phyloP scores from a whole-genome alignment of 2,888 invertebrate genomes.

The Cristatella mucedo region DNA sequence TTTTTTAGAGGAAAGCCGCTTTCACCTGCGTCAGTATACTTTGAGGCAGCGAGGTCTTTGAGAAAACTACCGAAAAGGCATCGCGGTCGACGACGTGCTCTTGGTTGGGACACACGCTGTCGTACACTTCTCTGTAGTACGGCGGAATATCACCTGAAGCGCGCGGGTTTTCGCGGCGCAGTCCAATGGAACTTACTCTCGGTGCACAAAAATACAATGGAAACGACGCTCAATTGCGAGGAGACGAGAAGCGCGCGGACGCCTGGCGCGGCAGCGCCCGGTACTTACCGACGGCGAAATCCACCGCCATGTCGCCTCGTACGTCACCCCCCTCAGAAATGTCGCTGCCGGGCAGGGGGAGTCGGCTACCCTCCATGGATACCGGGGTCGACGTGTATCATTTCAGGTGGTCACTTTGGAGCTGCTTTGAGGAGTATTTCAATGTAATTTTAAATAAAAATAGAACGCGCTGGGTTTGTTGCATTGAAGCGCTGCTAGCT shows the following conservation, averaged over 20 bases:
- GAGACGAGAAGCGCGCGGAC: background rate
- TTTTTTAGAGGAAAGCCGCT: too few relatives aligned
- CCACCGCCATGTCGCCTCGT: slow-evolving; percentile 33
- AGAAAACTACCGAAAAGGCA: slow-evolving; percentile 32
- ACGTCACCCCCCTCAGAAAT: too few relatives aligned
- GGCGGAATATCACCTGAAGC: slow-evolving; percentile 36
- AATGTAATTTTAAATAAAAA: too few relatives aligned
- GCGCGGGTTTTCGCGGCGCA: background rate
- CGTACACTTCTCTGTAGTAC: slow-evolving; percentile 37
- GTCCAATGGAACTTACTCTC: background rate
- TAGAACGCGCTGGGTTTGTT: too few relatives aligned
- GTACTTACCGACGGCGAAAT: slow-evolving; percentile 25
- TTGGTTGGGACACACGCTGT: slow-evolving; percentile 37
- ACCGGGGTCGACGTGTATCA: too few relatives aligned
- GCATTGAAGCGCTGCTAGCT: too few relatives aligned
- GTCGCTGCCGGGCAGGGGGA: too few relatives aligned
- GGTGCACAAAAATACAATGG: too few relatives aligned
- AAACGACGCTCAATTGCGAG: slow-evolving; percentile 8
- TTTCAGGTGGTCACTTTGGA: too few relatives aligned
- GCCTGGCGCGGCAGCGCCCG: too few relatives aligned
- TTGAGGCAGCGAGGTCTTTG: slow-evolving; percentile 31
- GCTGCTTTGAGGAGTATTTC: too few relatives aligned
- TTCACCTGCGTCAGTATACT: slow-evolving; percentile 33
- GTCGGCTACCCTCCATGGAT: too few relatives aligned
- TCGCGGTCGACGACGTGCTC: slow-evolving; percentile 37